Percentiles rank a stretch among this genome's conserved stretches.
phyloP scores from a whole-genome alignment of 37 sponge, comb jelly and placozoan genomes.

The Aplysina aerophoba region DNA sequence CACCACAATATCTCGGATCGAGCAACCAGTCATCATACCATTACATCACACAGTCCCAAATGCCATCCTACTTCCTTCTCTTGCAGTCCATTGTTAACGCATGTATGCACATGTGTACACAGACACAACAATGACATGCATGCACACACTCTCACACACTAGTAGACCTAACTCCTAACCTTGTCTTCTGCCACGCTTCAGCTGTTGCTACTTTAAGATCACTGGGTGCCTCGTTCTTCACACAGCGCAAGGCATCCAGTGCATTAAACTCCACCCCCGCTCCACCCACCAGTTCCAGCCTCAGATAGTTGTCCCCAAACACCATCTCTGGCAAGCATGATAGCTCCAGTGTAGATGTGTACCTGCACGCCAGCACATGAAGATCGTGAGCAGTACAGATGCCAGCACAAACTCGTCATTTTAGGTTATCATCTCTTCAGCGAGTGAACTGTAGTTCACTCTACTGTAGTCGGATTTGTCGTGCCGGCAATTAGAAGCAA shows the following conservation, averaged over 20 bases:
- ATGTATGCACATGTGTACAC: neutral
- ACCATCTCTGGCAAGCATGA: conserved; percentile 93
- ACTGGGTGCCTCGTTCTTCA: conserved; percentile 54
- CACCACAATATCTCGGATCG: too few relatives aligned
- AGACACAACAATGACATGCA: too few relatives aligned
- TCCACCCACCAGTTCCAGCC: conserved; percentile 61
- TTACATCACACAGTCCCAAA: too few relatives aligned
- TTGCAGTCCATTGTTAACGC: too few relatives aligned
- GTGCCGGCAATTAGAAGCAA: too few relatives aligned
- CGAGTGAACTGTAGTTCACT: too few relatives aligned
- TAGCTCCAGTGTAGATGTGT: conserved; percentile 39
- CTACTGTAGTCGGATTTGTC: too few relatives aligned
- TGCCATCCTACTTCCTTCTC: neutral
- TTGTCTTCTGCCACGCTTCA: conserved; percentile 76
- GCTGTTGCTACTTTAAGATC: conserved; percentile 84
- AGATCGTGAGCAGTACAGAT: neutral
- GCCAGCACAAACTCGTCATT: too few relatives aligned
- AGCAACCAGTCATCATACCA: too few relatives aligned
- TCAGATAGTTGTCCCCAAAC: conserved; percentile 73
- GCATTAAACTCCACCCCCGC: conserved; percentile 67
- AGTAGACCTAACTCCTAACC: conserved; percentile 15
- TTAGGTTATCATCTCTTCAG: too few relatives aligned
- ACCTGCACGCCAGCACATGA: neutral
- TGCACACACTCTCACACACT: too few relatives aligned
- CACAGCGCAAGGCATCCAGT: conserved; percentile 85